Base-by-base conservation (phyloP, 2,888 invertebrate genomes). In the Archips crataeganus region DNA sequence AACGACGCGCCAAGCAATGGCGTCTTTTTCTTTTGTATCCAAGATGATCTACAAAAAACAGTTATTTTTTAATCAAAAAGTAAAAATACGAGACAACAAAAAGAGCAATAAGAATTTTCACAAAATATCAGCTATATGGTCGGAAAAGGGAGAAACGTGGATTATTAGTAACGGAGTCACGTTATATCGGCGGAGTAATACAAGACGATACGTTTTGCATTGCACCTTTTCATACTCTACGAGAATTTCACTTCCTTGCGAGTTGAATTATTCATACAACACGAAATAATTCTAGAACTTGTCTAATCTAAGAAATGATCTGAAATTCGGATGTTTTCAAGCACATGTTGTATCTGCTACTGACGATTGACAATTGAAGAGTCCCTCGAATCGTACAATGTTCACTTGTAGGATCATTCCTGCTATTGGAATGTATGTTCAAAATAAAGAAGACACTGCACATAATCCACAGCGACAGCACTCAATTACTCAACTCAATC, bases 171-270 rank as follows among this genome's bases (percentile, higher is more conserved):
- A 47, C 47, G 11, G 15, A 65, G 65, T 65, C 65, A 65, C 65
- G 65, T 51, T 15, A 65, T 65, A 6, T n/a, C 36, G 51, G 36
- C 51, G 8, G 47, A 4, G 36, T 36, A 10, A 49, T 51, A 51
- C 51, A 49, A 65, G 51, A 13, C 49, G 65, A 51, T 51, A 51
- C 34, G 32, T 39, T 65, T 51, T 65, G 65, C 51, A 65, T 65
- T 36, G 47, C 65, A 65, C 15, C 15, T 65, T 36, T 39, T n/a
- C 51, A 39, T 60, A n/a, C 39, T n/a, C 6, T 23, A 54, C 54
- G 13, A 36, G 57, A 32, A 57, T 64, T 34, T 64, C 49, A 51
- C 36, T 15, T 51, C 32, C 36, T 4, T 34, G 4, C 9, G 8
- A 6, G n/a, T 10, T 51, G 65, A 36, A 65, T 65, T 65, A 51